These are phyloP conservation scores for Arctia plantaginis DNA, from an alignment of 2,888 invertebrate genomes.

Conservation along the genomic window DNA sequence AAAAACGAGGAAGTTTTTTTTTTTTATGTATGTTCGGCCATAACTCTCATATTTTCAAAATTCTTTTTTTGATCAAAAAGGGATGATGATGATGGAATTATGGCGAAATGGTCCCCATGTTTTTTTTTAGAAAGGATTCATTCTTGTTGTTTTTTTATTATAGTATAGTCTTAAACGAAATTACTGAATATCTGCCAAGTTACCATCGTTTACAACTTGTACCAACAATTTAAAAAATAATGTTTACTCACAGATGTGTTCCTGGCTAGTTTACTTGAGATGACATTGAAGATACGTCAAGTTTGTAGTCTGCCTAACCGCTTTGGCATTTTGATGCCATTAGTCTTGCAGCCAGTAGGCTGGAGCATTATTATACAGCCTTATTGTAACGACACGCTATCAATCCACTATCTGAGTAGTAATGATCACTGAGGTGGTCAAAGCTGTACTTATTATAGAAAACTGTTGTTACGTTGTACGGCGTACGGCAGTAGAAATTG, in stretches of 20 bases:
- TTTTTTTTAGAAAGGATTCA: no score
- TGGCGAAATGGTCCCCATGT: no score
- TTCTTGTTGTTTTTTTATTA: no score
- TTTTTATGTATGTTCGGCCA: no score
- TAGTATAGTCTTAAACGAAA: not conserved
- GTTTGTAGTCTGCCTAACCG: slow-evolving; percentile 34
- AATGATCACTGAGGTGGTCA: not conserved
- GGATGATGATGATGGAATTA: no score
- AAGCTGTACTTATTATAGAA: not conserved
- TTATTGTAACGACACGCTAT: slow-evolving; percentile 8
- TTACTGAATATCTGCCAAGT: not conserved
- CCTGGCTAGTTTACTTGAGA: slow-evolving; percentile 49
- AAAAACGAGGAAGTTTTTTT: no score
- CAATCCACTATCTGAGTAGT: slow-evolving; percentile 8
- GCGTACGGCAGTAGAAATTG: not conserved
- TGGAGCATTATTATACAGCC: slow-evolving; percentile 30
- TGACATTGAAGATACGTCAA: slow-evolving; percentile 65
- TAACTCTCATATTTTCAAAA: no score
- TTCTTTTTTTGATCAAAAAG: no score
- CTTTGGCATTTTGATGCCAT: slow-evolving; percentile 39
- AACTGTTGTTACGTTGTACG: not conserved
- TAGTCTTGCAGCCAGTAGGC: slow-evolving; percentile 20
- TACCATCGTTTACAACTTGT: slow-evolving; percentile 26
- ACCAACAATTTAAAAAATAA: slow-evolving; percentile 43
- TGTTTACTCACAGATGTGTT: slow-evolving; percentile 50